Evolutionary conservation across 2,888 invertebrate genomes (phyloP).

Genomic region (Cactoblastis cactorum): DNA sequence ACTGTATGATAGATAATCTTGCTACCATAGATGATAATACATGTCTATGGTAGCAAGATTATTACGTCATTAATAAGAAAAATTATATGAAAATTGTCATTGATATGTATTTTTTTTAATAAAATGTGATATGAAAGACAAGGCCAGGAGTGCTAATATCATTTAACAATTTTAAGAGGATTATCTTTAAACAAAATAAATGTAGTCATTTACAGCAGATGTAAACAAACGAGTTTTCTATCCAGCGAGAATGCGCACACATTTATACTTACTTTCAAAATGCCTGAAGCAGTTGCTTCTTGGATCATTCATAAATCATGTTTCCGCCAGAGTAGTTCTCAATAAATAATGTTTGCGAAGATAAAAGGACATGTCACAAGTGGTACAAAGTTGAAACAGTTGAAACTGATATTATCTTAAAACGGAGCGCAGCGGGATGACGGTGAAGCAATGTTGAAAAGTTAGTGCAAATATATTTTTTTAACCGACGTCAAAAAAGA

Average conservation of each 20-base stretch:
- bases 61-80: no score
- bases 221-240: slow-evolving; percentile 37
- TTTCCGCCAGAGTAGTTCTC: slow-evolving; percentile 36
- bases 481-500: no score
- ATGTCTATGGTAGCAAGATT: no score
- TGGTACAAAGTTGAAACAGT: slow-evolving; percentile 68
- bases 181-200: no score
- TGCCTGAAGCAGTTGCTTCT: slow-evolving; percentile 25
- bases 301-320: slow-evolving; percentile 44
- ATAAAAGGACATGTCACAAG: slow-evolving; percentile 46
- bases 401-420: slow-evolving; percentile 69
- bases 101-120: no score
- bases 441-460: background rate
- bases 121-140: no score
- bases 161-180: no score
- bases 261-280: slow-evolving; percentile 40
- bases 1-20: no score
- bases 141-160: no score
- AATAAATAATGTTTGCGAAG: slow-evolving; percentile 53
- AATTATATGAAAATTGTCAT: no score
- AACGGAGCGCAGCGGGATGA: slow-evolving; percentile 47
- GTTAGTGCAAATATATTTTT: background rate
- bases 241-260: slow-evolving; percentile 34
- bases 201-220: slow-evolving; percentile 20
- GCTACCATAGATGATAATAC: no score